These are phyloP conservation scores for Cryptocheilus praepositus DNA, from an alignment of 2,888 invertebrate species.

Conservation along the genomic window DNA sequence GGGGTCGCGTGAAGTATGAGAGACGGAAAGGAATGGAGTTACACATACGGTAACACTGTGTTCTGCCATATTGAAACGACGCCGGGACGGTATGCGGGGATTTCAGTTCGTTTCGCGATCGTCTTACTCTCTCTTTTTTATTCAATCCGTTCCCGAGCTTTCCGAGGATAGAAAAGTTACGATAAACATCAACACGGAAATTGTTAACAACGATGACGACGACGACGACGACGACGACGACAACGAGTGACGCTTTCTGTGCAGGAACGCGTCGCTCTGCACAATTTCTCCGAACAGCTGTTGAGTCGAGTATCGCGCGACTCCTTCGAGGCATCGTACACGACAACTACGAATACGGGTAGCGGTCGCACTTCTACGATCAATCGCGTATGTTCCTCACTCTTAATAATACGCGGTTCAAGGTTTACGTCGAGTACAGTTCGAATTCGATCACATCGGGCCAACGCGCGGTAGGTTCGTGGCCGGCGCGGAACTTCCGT, in stretches of 20 bases:
- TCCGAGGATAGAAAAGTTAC: slow-evolving; percentile 49
- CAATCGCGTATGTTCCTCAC: no score
- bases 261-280: no score
- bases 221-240: slow-evolving; percentile 9
- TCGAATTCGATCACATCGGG: no score
- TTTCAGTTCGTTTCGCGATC: neutral
- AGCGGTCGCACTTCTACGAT: no score
- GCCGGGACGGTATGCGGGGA: slow-evolving; percentile 2
- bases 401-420: no score
- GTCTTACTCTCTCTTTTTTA: neutral
- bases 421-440: no score
- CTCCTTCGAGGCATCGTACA: no score
- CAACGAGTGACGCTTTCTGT: neutral
- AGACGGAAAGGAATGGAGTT: slow-evolving; percentile 6
- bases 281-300: no score
- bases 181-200: slow-evolving; percentile 53
- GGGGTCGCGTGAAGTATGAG: neutral
- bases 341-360: no score
- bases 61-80: slow-evolving; percentile 2
- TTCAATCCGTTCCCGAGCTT: slow-evolving; percentile 28
- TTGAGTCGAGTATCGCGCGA: no score
- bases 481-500: no score
- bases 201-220: slow-evolving; percentile 40
- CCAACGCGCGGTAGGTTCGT: no score
- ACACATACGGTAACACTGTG: neutral